phyloP scores from a whole-genome alignment of 2,113 vertebrate species.

The Scophthalmus maximus region DNA sequence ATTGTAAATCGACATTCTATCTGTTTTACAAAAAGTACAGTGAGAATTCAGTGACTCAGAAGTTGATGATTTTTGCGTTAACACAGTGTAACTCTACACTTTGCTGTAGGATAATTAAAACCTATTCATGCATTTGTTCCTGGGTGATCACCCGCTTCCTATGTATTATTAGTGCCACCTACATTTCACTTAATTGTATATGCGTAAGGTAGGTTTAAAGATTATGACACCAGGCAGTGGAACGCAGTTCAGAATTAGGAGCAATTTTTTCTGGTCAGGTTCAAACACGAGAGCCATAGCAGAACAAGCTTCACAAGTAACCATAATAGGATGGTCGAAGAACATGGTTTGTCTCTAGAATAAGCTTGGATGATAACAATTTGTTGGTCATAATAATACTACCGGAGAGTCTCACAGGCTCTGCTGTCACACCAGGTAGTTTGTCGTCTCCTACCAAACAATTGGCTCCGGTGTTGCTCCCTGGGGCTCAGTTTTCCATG shows the following conservation, averaged over 20 bases:
- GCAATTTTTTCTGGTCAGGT: not conserved
- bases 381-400: not conserved
- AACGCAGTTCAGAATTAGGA: not conserved
- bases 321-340: not conserved
- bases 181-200: constrained; percentile 23
- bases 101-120: constrained; percentile 8
- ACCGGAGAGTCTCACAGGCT: not conserved
- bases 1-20: too few species aligned
- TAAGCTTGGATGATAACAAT: not conserved
- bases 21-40: too few species aligned
- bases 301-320: not conserved
- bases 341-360: too few species aligned
- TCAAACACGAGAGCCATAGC: not conserved
- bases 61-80: too few species aligned
- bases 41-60: too few species aligned
- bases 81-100: too few species aligned
- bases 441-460: constrained; percentile 32
- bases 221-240: not conserved
- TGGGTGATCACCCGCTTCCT: constrained; percentile 2
- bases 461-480: constrained; percentile 37
- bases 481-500: constrained; percentile 56
- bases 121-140: constrained; percentile 8
- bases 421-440: constrained; percentile 18
- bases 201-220: not conserved
- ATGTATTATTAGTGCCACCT: constrained; percentile 34